A percentile compares a stretch with the other conserved stretches of the same genome.
These are phyloP conservation scores for Cossypha dichroa DNA, from an alignment of 2,797 vertebrate species.

Conservation along the genomic window DNA sequence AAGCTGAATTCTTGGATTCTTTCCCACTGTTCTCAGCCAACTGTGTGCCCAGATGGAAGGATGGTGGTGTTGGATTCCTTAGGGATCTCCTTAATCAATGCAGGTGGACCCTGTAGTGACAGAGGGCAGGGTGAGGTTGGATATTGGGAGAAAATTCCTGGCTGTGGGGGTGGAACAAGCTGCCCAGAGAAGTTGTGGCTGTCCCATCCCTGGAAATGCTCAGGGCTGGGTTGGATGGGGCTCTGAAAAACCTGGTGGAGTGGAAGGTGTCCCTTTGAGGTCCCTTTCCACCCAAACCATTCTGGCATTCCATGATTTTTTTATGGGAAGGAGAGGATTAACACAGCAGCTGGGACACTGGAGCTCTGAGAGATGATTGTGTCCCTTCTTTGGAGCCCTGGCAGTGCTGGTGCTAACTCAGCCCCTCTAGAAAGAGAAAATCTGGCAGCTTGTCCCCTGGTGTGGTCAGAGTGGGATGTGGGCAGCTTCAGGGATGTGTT, in stretches of 20 bases:
- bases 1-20: background rate
- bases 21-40: background rate
- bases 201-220: background rate
- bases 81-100: background rate
- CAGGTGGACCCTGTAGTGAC: too few relatives aligned
- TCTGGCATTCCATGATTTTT: background rate
- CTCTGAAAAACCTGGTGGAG: rapidly evolving
- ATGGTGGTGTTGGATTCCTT: background rate
- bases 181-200: background rate
- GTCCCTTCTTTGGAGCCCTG: background rate
- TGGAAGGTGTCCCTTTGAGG: background rate
- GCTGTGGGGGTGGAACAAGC: background rate
- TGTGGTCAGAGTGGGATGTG: background rate
- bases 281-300: too few relatives aligned
- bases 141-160: background rate
- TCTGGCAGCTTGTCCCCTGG: background rate
- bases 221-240: background rate
- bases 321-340: background rate
- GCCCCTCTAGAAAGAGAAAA: background rate
- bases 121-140: background rate
- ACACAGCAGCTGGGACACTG: rapidly evolving
- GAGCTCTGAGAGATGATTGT: background rate
- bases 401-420: background rate
- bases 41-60: background rate
- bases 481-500: background rate